Base-by-base conservation (phyloP, 2,888 invertebrate species). In the Odontomyia ornata region DNA sequence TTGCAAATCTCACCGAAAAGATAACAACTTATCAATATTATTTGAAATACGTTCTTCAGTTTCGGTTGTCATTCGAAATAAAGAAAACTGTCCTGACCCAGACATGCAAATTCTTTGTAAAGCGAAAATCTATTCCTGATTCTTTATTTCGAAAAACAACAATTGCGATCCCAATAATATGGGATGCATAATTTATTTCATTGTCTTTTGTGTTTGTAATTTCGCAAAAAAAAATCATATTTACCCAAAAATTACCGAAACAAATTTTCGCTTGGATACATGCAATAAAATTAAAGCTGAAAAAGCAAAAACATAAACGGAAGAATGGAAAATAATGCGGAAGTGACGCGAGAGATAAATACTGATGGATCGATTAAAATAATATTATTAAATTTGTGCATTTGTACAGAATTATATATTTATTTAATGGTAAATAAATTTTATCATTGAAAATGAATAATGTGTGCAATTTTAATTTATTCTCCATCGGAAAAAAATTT, bases 391-490 rank as follows among this genome's bases (percentile, higher is more conserved):
- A 46, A 46, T 47, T 46, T 69, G 47, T 69, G 69, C 69, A 69
- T 69, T 69, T 69, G 69, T 69, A 69, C 69, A 69, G 47, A 69
- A 69, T 46, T 47, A 47, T 69, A 69, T 69, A 69, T 65, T 65
- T 65, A 69, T 69, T 69, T 46, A 47, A 69, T 69, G 69, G 69
- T 69, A 69, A 69, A 69, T 69, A 69, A 69, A 69, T 69, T 69
- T 69, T 69, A 69, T 69, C 69, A 69, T 69, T 69, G 15, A 69
- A 46, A 46, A 69, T 69, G 46, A 69, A 60, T 60, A 21, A 36
- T 5, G 36, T 9, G 9, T 5, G 36, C n/a, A n/a, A n/a, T n/a
- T n/a, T 36, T 36, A 36, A 5, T 36, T 36, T 36, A 36, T 36
- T 36, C 36, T 9, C 9, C 9, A 36, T 36, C 9, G 36, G n/a